Evolutionary conservation across 2,113 vertebrate genomes (phyloP).

Genomic region (Tragelaphus buxtoni): DNA sequence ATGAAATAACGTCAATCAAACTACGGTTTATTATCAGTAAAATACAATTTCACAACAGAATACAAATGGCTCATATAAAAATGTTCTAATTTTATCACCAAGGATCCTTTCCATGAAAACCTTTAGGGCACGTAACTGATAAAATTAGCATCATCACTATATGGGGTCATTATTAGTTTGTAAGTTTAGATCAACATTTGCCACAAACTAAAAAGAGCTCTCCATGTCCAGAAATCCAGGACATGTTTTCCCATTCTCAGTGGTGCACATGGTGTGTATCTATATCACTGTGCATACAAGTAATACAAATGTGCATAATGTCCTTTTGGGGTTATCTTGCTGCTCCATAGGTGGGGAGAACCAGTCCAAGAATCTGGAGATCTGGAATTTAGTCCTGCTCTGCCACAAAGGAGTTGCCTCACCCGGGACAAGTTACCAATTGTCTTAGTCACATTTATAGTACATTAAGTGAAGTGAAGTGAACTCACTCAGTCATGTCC

Average conservation of each 20-base stretch:
- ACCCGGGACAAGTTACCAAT: background rate
- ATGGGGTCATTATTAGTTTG: background rate
- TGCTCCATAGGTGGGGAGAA: background rate
- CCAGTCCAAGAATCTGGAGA: background rate
- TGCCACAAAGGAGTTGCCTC: background rate
- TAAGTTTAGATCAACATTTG: background rate
- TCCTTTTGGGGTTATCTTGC: background rate
- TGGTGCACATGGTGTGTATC: fast-evolving
- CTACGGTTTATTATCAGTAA: background rate
- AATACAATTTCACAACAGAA: background rate
- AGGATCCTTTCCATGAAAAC: background rate
- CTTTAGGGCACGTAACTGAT: background rate
- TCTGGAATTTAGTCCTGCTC: background rate
- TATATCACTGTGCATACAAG: background rate
- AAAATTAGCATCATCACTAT: background rate
- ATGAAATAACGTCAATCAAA: background rate
- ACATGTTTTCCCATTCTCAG: background rate
- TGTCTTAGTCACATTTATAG: background rate
- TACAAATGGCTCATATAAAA: background rate
- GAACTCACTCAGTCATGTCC: no score
- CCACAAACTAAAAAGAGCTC: background rate
- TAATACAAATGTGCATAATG: background rate
- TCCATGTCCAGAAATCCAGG: background rate
- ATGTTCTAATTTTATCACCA: background rate
- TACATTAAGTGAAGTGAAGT: background rate